Conservation (phyloP, 2,888 invertebrate species). For the Drosophila limbata region DNA sequence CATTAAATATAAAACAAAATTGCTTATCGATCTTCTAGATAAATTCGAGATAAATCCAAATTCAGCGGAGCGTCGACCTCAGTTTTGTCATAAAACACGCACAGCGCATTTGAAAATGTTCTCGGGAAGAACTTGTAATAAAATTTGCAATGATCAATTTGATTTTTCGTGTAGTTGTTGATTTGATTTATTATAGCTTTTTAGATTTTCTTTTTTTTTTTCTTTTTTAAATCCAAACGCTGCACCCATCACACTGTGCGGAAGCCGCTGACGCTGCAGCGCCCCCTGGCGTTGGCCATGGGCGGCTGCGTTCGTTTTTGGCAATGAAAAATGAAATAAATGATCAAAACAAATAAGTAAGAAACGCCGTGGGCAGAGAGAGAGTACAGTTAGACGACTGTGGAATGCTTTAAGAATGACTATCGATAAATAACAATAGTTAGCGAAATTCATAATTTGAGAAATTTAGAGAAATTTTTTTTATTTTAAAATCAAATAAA, state of each 20-base stretch:
- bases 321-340: slow-evolving; percentile 64
- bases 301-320: slow-evolving; percentile 52
- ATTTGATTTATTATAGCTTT: slow-evolving; percentile 51
- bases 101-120: slow-evolving; percentile 1
- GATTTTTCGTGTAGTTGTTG: slow-evolving; percentile 35
- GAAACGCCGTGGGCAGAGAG: slow-evolving; percentile 6
- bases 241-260: slow-evolving; percentile 27
- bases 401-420: not conserved
- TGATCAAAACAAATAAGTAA: slow-evolving; percentile 32
- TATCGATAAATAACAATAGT: slow-evolving; percentile 2
- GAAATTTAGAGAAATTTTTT: too few species aligned
- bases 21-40: slow-evolving; percentile 26
- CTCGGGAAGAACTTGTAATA: slow-evolving; percentile 18
- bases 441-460: not conserved
- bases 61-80: slow-evolving; percentile 23
- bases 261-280: slow-evolving; percentile 42
- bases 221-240: not conserved
- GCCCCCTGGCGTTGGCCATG: slow-evolving; percentile 53
- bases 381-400: slow-evolving; percentile 2
- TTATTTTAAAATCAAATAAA: not conserved
- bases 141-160: slow-evolving; percentile 33
- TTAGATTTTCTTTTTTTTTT: slow-evolving; percentile 16
- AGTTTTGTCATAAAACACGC: not conserved
- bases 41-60: slow-evolving; percentile 10
- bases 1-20: slow-evolving; percentile 35